A percentile compares a stretch with the other conserved stretches of the same genome.
These are phyloP conservation scores for Lordiphosa clarofinis DNA, from an alignment of 1,140 invertebrate genomes.

Conservation along the genomic window DNA sequence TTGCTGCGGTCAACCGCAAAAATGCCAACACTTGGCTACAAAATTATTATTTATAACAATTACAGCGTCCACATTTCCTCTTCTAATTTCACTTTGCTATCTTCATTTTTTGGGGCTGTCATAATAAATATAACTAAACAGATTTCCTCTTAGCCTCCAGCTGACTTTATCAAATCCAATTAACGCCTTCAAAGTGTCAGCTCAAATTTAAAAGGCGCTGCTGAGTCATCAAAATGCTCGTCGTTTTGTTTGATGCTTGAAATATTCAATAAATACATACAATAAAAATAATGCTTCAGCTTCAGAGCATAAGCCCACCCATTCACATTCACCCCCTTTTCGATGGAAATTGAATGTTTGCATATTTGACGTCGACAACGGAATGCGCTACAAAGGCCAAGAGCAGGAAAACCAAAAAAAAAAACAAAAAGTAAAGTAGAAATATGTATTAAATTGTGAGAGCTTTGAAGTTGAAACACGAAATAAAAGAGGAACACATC, in stretches of 20 bases:
- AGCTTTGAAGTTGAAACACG: no score
- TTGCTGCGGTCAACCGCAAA: neutral
- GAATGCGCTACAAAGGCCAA: conserved; percentile 54
- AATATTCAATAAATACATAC: conserved; percentile 73
- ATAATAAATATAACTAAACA: no score
- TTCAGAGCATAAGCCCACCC: neutral
- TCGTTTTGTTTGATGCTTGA: conserved; percentile 22
- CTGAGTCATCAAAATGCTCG: conserved; percentile 42
- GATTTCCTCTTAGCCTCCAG: no score
- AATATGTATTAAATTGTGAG: no score
- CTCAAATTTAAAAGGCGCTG: conserved; percentile 59
- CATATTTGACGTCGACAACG: conserved; percentile 59
- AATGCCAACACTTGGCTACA: conserved; percentile 2
- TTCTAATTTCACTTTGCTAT: no score
- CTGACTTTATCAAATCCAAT: conserved; percentile 62
- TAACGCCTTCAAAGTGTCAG: conserved; percentile 75
- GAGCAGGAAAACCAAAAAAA: neutral
- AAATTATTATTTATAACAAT: no score
- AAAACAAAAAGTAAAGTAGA: no score
- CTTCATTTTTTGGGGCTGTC: no score
- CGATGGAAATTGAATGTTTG: conserved; percentile 59
- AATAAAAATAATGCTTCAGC: conserved; percentile 53
- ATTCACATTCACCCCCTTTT: no score
- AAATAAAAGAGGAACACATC: no score
- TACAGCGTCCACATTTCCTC: no score